Conservation (phyloP, 2,797 vertebrate genomes). For the Anguilla megastoma region DNA sequence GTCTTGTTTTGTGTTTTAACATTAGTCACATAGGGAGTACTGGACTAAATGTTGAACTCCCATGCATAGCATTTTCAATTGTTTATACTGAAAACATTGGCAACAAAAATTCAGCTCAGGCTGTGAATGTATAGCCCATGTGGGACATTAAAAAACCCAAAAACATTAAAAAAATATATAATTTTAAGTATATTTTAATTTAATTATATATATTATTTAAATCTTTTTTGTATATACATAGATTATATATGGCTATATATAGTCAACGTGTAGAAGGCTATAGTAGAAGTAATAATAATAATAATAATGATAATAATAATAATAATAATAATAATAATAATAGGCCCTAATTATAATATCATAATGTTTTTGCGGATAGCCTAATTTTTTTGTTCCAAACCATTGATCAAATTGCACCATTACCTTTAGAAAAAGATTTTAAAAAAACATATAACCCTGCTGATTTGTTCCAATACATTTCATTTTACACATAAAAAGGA, state of each 20-base stretch:
- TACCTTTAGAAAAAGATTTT: not conserved
- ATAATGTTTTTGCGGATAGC: not conserved
- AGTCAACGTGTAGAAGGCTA: too few relatives aligned
- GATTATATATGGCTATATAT: too few relatives aligned
- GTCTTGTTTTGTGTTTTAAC: conserved; percentile 1
- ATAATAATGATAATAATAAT: too few relatives aligned
- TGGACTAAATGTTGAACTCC: not conserved
- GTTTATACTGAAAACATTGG: not conserved
- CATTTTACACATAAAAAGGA: not conserved
- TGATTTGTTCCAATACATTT: not conserved
- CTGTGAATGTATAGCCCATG: not conserved
- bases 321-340: too few relatives aligned
- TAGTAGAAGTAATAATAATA: too few relatives aligned
- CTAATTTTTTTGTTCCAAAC: not conserved
- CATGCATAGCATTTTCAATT: not conserved
- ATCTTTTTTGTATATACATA: too few relatives aligned
- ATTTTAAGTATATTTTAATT: too few relatives aligned
- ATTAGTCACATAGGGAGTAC: not conserved
- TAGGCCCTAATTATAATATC: not conserved
- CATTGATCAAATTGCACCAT: not conserved
- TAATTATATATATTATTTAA: too few relatives aligned
- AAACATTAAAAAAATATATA: not conserved
- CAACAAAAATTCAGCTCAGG: not conserved
- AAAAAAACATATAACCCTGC: not conserved
- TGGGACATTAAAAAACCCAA: too few relatives aligned